These are phyloP conservation scores for Cylas formicarius DNA, from an alignment of 1,140 invertebrate genomes.

Conservation along the genomic window DNA sequence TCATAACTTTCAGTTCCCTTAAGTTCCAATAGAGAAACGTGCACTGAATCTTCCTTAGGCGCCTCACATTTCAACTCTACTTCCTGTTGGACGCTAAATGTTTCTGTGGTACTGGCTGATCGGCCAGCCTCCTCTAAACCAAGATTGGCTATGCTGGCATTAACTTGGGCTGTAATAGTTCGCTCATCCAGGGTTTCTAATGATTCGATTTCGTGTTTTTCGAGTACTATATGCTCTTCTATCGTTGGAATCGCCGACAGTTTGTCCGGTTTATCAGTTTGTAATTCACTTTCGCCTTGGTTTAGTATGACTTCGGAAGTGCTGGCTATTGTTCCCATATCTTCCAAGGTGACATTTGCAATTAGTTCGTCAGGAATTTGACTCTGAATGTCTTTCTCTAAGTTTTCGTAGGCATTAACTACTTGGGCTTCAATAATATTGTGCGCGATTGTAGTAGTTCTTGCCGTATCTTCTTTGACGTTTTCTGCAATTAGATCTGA, in stretches of 20 bases:
- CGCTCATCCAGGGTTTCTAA: slow-evolving; percentile 11
- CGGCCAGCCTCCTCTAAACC: slow-evolving; percentile 5
- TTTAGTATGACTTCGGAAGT: slow-evolving; percentile 10
- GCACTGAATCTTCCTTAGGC: slow-evolving; percentile 8
- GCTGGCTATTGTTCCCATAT: background rate
- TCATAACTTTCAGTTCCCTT: slow-evolving; percentile 7
- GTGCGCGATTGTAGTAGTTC: background rate
- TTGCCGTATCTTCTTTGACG: background rate
- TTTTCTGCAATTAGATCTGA: background rate
- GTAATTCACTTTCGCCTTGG: slow-evolving; percentile 7
- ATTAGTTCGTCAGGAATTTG: background rate
- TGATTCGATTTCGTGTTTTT: slow-evolving; percentile 2
- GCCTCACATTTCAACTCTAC: background rate
- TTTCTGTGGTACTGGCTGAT: slow-evolving; percentile 11
- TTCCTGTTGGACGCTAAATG: slow-evolving; percentile 4
- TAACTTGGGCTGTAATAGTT: slow-evolving; percentile 10
- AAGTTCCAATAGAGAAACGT: slow-evolving; percentile 1
- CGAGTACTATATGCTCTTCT: background rate
- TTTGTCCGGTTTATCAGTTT: slow-evolving; percentile 4
- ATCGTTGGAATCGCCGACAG: background rate
- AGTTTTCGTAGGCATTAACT: slow-evolving; percentile 1
- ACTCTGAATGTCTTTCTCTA: background rate
- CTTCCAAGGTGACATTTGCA: background rate
- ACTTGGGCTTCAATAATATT: background rate
- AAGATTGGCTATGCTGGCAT: slow-evolving; percentile 17